Base-by-base conservation (phyloP, 2,888 invertebrate species). In the Archaeoteleia sp. region DNA sequence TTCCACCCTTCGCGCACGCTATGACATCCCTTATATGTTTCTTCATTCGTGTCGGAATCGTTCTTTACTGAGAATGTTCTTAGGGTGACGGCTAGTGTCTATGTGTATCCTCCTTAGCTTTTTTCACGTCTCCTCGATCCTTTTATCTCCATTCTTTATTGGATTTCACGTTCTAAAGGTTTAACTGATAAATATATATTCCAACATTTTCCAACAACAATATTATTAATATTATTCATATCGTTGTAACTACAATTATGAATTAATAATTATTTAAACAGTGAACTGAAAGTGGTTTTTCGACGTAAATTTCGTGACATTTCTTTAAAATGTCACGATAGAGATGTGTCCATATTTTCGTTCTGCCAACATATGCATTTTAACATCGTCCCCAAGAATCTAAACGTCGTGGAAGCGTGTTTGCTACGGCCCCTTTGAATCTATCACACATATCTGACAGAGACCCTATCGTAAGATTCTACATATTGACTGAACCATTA, bases 401-500 rank as follows among this genome's bases (percentile, higher is more conserved):
- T 27, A 3, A n/a, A 13, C 42, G 27, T 42, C 8, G 17, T 14
- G 8, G 12, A 35, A 8, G 12, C 5, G 37, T 37, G 15, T 37
- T 37, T 37, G 3, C 37, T 17, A 17, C n/a, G 37, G 9, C 17
- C 15, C 17, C 37, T 14, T 37, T 37, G 17, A 4, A 17, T 17
- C 15, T 37, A 15, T 37, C 37, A 17, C n/a, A 14, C n/a, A 15
- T 17, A 15, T 37, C 37, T 17, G 2, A 37, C 14, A 1, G 2
- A 15, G 17, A 15, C n/a, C 17, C 37, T 3, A 15, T 17, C 32
- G 30, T 20, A 20, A 48, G 72, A 70, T 43, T 55, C 71, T 72
- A 78, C 76, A 79, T 78, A 82, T 78, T 77, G 77, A 73, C 54
- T 61, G 54, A 73, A 63, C 70, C 70, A 68, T 77, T 78, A 76